These are phyloP conservation scores for Battus philenor DNA, from an alignment of 1,140 invertebrate species.

Conservation along the genomic window DNA sequence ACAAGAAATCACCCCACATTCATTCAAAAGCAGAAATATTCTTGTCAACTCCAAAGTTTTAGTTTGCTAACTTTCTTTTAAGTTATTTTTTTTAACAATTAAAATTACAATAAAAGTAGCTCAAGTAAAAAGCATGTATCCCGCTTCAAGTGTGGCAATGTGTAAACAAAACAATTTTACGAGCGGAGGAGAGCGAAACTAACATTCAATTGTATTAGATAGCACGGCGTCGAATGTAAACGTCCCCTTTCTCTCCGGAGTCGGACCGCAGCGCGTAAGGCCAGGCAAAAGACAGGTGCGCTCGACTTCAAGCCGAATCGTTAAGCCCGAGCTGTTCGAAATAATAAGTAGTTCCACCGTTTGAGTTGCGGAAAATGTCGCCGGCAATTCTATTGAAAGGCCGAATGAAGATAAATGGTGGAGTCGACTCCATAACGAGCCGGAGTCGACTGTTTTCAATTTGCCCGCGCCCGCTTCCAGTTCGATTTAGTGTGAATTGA, in stretches of 20 bases:
- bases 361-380: conserved; percentile 68
- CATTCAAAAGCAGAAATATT: no score
- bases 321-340: conserved; percentile 61
- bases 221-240: not conserved
- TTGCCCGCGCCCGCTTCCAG: conserved; percentile 44
- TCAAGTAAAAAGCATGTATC: no score
- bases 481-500: conserved; percentile 62
- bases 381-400: conserved; percentile 68
- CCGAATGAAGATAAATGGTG: conserved; percentile 71
- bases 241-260: conserved; percentile 4
- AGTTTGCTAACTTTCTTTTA: no score
- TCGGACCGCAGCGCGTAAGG: not conserved
- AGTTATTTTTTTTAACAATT: no score
- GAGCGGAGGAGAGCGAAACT: no score
- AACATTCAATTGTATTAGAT: no score
- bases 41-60: no score
- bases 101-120: no score
- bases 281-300: conserved; percentile 41
- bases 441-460: conserved; percentile 68
- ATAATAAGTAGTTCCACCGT: conserved; percentile 68
- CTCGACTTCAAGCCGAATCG: conserved; percentile 51
- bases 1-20: no score
- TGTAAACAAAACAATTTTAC: no score
- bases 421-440: conserved; percentile 63
- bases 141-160: no score